These are phyloP conservation scores for Theropithecus gelada DNA, from an alignment of 2,113 vertebrate genomes.

Conservation along the genomic window DNA sequence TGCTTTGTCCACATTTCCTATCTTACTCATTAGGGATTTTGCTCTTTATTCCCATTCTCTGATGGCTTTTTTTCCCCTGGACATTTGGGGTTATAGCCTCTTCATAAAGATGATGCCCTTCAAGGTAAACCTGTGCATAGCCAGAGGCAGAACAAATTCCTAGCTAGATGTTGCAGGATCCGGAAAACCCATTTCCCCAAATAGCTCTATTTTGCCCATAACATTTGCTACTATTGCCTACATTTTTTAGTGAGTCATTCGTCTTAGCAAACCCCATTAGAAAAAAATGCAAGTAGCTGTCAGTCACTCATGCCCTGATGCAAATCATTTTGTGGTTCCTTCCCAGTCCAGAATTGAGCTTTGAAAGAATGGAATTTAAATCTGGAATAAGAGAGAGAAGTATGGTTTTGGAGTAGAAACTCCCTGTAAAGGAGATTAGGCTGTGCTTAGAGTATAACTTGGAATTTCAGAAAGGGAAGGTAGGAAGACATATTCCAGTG, in stretches of 20 bases:
- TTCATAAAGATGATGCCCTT: neutral
- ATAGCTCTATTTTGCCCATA: neutral
- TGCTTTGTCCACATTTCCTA: neutral
- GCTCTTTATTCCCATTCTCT: neutral
- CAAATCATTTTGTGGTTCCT: neutral
- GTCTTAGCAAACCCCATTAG: neutral
- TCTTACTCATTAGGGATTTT: neutral
- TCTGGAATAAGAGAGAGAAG: neutral
- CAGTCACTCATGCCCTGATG: neutral
- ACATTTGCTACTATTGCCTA: neutral
- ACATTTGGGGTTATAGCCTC: neutral
- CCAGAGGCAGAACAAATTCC: neutral
- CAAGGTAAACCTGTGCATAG: neutral
- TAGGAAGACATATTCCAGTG: neutral
- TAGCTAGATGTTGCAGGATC: neutral
- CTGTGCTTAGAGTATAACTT: neutral
- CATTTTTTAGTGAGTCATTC: constrained; percentile 12
- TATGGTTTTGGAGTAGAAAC: neutral
- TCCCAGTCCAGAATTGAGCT: neutral
- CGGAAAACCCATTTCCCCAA: neutral
- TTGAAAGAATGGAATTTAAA: neutral
- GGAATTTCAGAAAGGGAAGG: neutral
- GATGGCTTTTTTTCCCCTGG: neutral
- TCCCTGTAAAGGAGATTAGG: neutral
- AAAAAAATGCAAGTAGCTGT: neutral